These are phyloP conservation scores for Lucifuga dentata DNA, from an alignment of 2,113 vertebrate species.

Conservation along the genomic window DNA sequence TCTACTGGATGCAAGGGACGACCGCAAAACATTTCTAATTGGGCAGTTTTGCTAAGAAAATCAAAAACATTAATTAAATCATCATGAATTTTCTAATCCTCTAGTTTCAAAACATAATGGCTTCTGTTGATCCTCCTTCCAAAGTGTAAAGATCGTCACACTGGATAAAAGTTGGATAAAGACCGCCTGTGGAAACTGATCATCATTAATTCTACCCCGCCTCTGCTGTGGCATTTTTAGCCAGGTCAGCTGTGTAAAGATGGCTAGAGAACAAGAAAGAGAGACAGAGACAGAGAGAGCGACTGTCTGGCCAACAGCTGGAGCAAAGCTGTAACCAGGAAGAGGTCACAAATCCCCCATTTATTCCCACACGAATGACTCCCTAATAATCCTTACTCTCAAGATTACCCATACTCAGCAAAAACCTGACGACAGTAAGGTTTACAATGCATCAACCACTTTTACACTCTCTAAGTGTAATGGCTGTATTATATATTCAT, in stretches of 20 bases:
- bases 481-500: too few relatives aligned
- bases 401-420: background rate
- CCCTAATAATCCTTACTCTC: background rate
- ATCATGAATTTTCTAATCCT: background rate
- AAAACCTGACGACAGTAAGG: background rate
- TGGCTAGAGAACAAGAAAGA: conserved; percentile 13
- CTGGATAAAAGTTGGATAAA: conserved; percentile 6
- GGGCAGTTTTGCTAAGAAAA: background rate
- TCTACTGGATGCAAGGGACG: too few relatives aligned
- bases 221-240: conserved; percentile 2
- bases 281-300: conserved; percentile 3
- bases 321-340: conserved; percentile 36
- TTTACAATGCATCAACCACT: too few relatives aligned
- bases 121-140: background rate
- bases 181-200: conserved; percentile 20
- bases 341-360: conserved; percentile 41
- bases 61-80: background rate
- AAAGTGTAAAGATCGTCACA: background rate
- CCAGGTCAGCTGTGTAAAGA: conserved; percentile 53
- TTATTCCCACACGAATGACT: conserved; percentile 45
- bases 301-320: conserved; percentile 66
- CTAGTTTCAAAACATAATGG: background rate
- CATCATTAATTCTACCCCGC: conserved; percentile 34
- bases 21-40: too few relatives aligned
- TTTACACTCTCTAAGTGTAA: too few relatives aligned